A percentile compares a stretch with the other conserved stretches of the same genome.
These are phyloP conservation scores for Anabacerthia variegaticeps DNA, from an alignment of 2,797 vertebrate species.

Conservation along the genomic window DNA sequence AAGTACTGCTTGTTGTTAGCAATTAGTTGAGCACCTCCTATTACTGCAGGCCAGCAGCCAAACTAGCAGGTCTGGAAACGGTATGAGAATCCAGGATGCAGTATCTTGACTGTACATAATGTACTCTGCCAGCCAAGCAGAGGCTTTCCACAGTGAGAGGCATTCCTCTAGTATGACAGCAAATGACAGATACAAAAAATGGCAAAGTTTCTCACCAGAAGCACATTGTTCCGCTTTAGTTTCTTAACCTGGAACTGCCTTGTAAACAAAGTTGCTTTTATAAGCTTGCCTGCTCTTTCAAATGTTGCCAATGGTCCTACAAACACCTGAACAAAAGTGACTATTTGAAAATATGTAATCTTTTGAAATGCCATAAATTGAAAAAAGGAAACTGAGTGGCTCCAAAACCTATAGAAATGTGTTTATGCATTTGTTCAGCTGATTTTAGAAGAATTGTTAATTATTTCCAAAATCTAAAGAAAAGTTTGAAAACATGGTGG, in stretches of 20 bases:
- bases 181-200: background rate
- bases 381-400: background rate
- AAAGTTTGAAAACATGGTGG: background rate
- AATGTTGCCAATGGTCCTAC: background rate
- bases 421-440: background rate
- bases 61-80: background rate
- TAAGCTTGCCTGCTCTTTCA: background rate
- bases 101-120: background rate
- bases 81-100: background rate
- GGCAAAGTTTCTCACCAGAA: background rate
- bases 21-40: background rate
- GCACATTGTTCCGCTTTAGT: background rate
- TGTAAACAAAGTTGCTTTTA: background rate
- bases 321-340: background rate
- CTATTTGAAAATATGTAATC: background rate
- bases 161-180: background rate
- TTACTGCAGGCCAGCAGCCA: constrained; percentile 21
- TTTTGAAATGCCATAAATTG: background rate
- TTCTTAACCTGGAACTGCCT: background rate
- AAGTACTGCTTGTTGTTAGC: constrained; percentile 34
- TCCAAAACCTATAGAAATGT: background rate
- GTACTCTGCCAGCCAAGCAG: background rate
- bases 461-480: background rate
- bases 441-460: background rate
- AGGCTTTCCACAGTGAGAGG: background rate